These are phyloP conservation scores for Osmerus eperlanus DNA, from an alignment of 2,113 vertebrate genomes.

Conservation along the genomic window DNA sequence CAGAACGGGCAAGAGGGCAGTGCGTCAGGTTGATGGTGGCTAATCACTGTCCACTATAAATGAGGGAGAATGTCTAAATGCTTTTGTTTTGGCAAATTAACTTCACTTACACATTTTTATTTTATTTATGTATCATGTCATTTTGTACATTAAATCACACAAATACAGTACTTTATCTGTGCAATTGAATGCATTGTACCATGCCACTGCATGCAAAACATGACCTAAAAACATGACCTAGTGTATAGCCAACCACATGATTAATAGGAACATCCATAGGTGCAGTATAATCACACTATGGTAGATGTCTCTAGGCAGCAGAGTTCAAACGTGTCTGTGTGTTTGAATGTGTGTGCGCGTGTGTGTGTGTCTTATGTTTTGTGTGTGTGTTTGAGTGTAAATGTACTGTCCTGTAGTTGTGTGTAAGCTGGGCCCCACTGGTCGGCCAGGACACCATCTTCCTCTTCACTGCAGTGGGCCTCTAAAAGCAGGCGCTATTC, in stretches of 20 bases:
- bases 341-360: slow-evolving; percentile 9
- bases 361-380: slow-evolving; percentile 7
- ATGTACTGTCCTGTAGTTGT: background rate
- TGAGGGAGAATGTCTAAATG: background rate
- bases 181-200: background rate
- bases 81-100: too few species aligned
- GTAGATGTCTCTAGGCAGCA: slow-evolving; percentile 36
- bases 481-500: slow-evolving; percentile 65
- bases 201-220: slow-evolving; percentile 1
- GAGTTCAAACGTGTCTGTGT: slow-evolving; percentile 31
- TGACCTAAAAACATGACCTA: slow-evolving; percentile 49
- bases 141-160: too few species aligned
- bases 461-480: slow-evolving; percentile 20
- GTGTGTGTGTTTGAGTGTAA: background rate
- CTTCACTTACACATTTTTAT: too few species aligned
- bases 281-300: slow-evolving; percentile 60
- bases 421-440: background rate
- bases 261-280: slow-evolving; percentile 50
- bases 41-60: slow-evolving; percentile 18
- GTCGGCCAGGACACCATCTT: slow-evolving; percentile 17
- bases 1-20: slow-evolving; percentile 28
- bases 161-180: too few species aligned
- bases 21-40: slow-evolving; percentile 21
- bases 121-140: too few species aligned
- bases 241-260: slow-evolving; percentile 27